A percentile compares a stretch with the other conserved stretches of the same genome.
phyloP scores from a whole-genome alignment of 1,140 invertebrate genomes.

The Branchinecta lynchi region DNA sequence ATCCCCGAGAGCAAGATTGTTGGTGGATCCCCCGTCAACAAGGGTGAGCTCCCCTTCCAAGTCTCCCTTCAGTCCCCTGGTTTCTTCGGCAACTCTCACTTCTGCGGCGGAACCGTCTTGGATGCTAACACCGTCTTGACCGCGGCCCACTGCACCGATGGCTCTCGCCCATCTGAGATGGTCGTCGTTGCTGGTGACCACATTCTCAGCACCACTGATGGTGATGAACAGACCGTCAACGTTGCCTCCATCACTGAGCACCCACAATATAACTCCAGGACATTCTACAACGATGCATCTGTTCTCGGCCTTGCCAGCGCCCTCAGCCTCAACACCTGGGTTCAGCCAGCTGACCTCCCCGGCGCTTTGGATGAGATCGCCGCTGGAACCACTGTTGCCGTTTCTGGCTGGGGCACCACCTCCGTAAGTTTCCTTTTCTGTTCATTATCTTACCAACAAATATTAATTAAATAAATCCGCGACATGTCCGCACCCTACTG shows the following conservation, averaged over 20 bases:
- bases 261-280: constrained; percentile 24
- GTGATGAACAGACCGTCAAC: constrained; percentile 21
- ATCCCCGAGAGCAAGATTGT: constrained; percentile 18
- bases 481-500: no score
- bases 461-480: no score
- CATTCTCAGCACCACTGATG: constrained; percentile 24
- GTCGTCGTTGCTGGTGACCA: constrained; percentile 28
- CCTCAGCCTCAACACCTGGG: not conserved
- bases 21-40: constrained; percentile 17
- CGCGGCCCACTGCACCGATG: constrained; percentile 45
- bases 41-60: constrained; percentile 14
- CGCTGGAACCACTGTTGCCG: not conserved
- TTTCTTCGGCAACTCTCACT: constrained; percentile 28
- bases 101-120: constrained; percentile 47
- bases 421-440: not conserved
- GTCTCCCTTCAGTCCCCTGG: constrained; percentile 15
- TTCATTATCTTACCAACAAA: no score
- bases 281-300: constrained; percentile 26
- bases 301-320: constrained; percentile 17
- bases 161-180: constrained; percentile 26
- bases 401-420: constrained; percentile 16
- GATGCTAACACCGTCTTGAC: constrained; percentile 40
- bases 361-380: not conserved
- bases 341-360: not conserved
- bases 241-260: constrained; percentile 29